A percentile compares a stretch with the other conserved stretches of the same genome.
phyloP scores from a whole-genome alignment of 2,113 vertebrate species.

The Tautogolabrus adspersus region DNA sequence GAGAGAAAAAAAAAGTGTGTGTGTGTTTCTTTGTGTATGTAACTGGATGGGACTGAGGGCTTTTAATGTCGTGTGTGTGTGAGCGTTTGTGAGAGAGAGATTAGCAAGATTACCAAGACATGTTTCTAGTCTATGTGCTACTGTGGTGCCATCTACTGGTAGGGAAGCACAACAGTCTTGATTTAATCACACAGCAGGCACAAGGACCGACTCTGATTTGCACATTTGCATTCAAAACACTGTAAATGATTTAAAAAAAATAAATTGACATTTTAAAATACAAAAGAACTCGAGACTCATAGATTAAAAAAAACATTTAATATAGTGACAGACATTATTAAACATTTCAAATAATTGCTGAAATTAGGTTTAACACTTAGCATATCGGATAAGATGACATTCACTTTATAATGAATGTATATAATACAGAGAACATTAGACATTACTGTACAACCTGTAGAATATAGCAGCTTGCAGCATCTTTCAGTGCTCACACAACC shows the following conservation, averaged over 20 bases:
- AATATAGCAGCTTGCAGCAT: constrained; percentile 72
- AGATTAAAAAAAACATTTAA: constrained; percentile 51
- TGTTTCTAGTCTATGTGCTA: constrained; percentile 46
- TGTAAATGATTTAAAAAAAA: not conserved
- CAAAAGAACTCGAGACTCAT: not conserved
- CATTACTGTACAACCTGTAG: constrained; percentile 64
- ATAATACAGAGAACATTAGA: constrained; percentile 47
- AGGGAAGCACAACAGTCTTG: constrained; percentile 17
- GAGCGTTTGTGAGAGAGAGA: too few species aligned
- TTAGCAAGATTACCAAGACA: constrained; percentile 33
- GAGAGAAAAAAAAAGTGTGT: constrained; percentile 1
- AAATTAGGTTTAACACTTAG: constrained; percentile 50
- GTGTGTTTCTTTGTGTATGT: constrained; percentile 16
- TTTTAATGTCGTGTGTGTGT: constrained; percentile 5
- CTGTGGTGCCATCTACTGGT: constrained; percentile 78
- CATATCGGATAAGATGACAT: constrained; percentile 40
- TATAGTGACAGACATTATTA: constrained; percentile 43
- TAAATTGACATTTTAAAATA: not conserved
- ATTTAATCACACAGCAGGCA: constrained; percentile 4
- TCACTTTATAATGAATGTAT: constrained; percentile 35
- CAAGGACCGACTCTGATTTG: not conserved
- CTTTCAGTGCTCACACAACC: constrained; percentile 51
- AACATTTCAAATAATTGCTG: constrained; percentile 42
- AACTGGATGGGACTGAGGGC: constrained; percentile 8
- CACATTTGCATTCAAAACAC: constrained; percentile 16